Evolutionary conservation across 2,113 vertebrate species (phyloP).

Genomic region (Nipponia nippon): DNA sequence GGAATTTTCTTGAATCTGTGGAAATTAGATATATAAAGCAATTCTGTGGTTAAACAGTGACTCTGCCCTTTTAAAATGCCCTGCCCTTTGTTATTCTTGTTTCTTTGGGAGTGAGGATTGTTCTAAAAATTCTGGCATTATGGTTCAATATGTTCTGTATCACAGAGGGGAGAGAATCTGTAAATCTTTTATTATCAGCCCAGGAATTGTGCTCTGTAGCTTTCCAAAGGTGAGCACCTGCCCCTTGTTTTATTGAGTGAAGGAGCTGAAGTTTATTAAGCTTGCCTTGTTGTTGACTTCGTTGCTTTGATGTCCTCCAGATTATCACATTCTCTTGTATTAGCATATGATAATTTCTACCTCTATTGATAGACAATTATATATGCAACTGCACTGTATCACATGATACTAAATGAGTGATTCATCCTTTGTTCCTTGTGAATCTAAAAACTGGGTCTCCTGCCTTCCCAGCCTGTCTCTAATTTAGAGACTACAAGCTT

Average conservation of each 20-base stretch:
- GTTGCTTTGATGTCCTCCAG: background rate
- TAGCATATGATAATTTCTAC: background rate
- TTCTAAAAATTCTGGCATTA: background rate
- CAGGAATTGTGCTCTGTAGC: background rate
- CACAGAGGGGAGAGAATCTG: background rate
- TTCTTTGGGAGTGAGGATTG: background rate
- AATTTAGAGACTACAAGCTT: background rate
- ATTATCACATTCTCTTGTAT: background rate
- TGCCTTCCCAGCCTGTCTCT: background rate
- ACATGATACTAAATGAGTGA: background rate
- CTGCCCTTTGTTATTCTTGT: background rate
- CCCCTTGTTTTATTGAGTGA: background rate
- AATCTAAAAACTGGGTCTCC: background rate
- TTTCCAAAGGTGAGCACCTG: background rate
- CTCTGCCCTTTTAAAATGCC: background rate
- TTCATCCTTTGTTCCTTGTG: constrained; percentile 18
- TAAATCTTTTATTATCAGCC: background rate
- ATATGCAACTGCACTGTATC: background rate
- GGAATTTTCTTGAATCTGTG: background rate
- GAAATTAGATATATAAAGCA: background rate
- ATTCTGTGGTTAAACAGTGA: background rate
- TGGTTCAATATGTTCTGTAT: background rate
- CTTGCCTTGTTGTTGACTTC: background rate
- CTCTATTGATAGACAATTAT: constrained; percentile 20
- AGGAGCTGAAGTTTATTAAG: background rate